Evolutionary conservation across 2,888 invertebrate species (phyloP).

Genomic region (Pimpla rufipes): DNA sequence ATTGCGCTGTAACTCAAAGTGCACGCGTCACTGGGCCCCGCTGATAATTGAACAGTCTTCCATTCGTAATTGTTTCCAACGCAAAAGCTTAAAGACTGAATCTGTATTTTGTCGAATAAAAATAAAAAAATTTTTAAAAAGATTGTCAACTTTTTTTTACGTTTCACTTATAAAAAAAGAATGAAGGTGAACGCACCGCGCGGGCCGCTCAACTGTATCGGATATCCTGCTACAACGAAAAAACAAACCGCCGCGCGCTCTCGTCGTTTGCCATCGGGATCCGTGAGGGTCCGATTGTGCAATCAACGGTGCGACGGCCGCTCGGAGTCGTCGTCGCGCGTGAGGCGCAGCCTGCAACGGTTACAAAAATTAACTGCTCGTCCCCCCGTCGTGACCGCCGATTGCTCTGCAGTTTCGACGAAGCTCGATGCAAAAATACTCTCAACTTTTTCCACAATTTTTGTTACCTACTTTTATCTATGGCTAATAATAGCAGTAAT

Average conservation of each 20-base stretch:
- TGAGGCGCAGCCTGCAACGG: slow-evolving; percentile 21
- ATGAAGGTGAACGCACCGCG: slow-evolving; percentile 53
- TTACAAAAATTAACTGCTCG: slow-evolving; percentile 27
- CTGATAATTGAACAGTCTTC: not conserved
- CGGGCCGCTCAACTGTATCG: slow-evolving; percentile 57
- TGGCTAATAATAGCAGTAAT: no score
- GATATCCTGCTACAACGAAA: slow-evolving; percentile 62
- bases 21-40: not conserved
- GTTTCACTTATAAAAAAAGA: not conserved
- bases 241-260: slow-evolving; percentile 47
- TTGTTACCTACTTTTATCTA: no score
- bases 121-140: not conserved
- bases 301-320: slow-evolving; percentile 47
- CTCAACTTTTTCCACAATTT: no score
- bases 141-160: not conserved
- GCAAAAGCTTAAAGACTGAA: not conserved
- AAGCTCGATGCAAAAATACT: not conserved
- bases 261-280: not conserved
- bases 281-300: slow-evolving; percentile 53
- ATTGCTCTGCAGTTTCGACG: slow-evolving; percentile 30
- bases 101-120: not conserved
- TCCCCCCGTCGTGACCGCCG: not conserved
- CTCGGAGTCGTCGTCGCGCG: slow-evolving; percentile 24
- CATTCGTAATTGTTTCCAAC: not conserved
- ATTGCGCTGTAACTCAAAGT: not conserved